phyloP scores from a whole-genome alignment of 1,140 invertebrate species.

The Macrosteles quadrilineatus region DNA sequence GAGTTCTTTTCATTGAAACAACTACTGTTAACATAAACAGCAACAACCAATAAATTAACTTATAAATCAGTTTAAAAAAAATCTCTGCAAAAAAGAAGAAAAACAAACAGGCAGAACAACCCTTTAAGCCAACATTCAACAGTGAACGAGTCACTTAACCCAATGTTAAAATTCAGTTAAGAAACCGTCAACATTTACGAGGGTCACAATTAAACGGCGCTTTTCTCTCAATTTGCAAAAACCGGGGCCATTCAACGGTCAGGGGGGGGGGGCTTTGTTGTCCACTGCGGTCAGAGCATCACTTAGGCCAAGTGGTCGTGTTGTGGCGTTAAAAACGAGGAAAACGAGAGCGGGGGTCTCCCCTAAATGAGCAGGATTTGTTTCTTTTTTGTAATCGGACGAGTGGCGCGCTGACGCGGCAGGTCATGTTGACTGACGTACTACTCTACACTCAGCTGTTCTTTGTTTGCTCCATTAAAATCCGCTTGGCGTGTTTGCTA shows the following conservation, averaged over 20 bases:
- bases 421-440: not conserved
- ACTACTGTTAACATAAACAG: no score
- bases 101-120: no score
- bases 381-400: not conserved
- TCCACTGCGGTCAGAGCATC: not conserved
- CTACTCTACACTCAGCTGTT: not conserved
- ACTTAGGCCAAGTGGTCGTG: not conserved
- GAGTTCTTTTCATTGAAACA: no score
- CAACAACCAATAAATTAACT: no score
- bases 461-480: conserved; percentile 23
- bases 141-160: no score
- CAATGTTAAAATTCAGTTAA: not conserved
- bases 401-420: not conserved
- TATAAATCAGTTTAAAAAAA: no score
- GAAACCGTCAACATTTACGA: not conserved
- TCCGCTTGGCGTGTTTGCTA: not conserved
- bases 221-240: conserved; percentile 25
- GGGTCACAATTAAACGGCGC: not conserved
- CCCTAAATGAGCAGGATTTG: not conserved
- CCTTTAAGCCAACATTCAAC: no score
- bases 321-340: conserved; percentile 1
- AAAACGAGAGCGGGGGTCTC: not conserved
- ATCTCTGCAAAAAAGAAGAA: no score
- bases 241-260: not conserved
- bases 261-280: not conserved